These are phyloP conservation scores for Labeo calbasu DNA, from an alignment of 2,797 vertebrate species.

Conservation along the genomic window DNA sequence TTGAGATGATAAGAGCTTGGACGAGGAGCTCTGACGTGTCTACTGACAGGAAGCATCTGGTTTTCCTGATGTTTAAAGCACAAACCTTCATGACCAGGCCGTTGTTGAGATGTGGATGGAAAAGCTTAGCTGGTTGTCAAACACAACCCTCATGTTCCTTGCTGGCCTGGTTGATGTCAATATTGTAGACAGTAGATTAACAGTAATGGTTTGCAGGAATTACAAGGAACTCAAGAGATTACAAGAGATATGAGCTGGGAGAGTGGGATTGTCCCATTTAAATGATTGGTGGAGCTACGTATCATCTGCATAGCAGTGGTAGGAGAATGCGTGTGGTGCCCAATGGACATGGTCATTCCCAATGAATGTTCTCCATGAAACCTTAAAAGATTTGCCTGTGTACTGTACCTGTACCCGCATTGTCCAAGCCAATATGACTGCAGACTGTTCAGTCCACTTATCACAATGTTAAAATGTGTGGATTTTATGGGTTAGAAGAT, in stretches of 20 bases:
- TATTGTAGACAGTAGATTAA: not conserved
- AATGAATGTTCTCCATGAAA: not conserved
- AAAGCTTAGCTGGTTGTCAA: not conserved
- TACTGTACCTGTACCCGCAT: not conserved
- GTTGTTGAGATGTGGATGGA: not conserved
- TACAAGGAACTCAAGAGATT: too few relatives aligned
- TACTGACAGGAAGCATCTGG: too few relatives aligned
- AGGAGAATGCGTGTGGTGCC: not conserved
- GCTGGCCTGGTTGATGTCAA: not conserved
- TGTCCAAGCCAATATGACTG: not conserved
- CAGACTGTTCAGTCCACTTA: not conserved
- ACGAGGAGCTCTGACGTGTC: not conserved
- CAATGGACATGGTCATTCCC: not conserved
- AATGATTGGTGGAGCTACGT: too few relatives aligned
- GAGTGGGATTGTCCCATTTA: not conserved
- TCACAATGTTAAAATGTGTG: not conserved
- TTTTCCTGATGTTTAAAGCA: not conserved
- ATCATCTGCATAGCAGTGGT: too few relatives aligned
- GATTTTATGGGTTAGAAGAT: not conserved
- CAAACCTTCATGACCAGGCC: too few relatives aligned
- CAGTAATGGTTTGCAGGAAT: too few relatives aligned
- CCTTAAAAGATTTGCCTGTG: too few relatives aligned
- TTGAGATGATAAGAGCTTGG: conserved; percentile 6
- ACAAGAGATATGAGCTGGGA: not conserved
- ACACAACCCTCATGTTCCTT: too few relatives aligned